phyloP scores from a whole-genome alignment of 64 coral and sea anemone genomes.

The Catalaphyllia jardinei region DNA sequence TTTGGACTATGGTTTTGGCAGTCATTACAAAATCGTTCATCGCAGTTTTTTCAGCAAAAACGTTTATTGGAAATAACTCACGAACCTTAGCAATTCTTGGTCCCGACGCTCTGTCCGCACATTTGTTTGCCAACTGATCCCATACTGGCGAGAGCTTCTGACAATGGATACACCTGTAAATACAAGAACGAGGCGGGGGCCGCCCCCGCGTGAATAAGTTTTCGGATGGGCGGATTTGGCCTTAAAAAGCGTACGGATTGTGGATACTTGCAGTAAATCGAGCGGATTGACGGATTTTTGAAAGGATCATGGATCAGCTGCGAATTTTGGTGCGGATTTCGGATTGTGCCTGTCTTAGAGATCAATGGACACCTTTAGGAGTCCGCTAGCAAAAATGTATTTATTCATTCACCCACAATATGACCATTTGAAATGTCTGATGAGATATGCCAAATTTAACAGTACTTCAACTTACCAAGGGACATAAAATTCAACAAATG shows the following conservation, averaged over 20 bases:
- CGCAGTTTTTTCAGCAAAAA: not conserved
- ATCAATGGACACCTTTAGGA: not conserved
- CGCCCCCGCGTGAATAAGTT: no score
- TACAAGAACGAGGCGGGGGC: not conserved
- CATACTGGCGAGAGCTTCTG: constrained; percentile 76
- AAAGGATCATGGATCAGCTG: no score
- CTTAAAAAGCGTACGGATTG: no score
- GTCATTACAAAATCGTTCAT: no score
- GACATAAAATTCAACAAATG: constrained; percentile 83
- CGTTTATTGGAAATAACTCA: not conserved
- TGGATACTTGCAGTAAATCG: no score
- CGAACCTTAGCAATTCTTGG: constrained; percentile 85
- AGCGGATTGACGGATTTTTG: no score
- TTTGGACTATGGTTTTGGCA: no score
- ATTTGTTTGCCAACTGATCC: constrained; percentile 88
- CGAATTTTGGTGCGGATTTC: no score
- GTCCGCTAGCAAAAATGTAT: no score
- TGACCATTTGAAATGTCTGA: no score
- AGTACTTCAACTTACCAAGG: constrained; percentile 68
- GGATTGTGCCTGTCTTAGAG: not conserved
- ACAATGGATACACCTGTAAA: constrained; percentile 77
- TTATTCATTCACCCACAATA: no score
- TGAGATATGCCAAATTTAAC: not conserved
- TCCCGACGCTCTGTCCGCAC: constrained; percentile 76
- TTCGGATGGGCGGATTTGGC: no score